Conservation (phyloP, 2,797 vertebrate species). For the Lepus oiostolus region DNA sequence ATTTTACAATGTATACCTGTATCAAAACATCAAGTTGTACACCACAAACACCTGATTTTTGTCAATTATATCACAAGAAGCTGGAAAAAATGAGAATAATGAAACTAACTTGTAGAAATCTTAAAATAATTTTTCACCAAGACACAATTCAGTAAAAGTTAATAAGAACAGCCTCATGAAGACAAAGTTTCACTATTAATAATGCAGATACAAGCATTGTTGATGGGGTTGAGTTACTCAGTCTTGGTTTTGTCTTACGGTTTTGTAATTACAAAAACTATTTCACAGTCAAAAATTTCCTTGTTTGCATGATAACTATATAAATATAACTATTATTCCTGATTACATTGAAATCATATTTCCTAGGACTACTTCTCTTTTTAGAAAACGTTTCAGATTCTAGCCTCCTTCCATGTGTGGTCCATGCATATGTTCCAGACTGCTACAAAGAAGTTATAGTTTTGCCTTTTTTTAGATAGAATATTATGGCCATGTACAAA, state of each 20-base stretch:
- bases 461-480: background rate
- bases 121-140: background rate
- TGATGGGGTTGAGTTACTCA: background rate
- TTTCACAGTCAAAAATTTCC: background rate
- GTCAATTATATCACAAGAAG: background rate
- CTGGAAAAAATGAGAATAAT: background rate
- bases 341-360: background rate
- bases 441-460: background rate
- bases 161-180: background rate
- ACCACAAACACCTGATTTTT: background rate
- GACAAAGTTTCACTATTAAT: background rate
- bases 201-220: background rate
- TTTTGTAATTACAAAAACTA: background rate
- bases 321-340: background rate
- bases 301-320: background rate
- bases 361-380: background rate
- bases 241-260: constrained; percentile 16
- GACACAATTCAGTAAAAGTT: background rate
- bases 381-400: background rate
- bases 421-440: background rate
- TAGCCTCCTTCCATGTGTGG: background rate
- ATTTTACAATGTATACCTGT: background rate
- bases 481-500: background rate
- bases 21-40: background rate
- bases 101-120: too few species aligned